Base-by-base conservation (phyloP, 1,140 invertebrate genomes). In the Teleogryllus occipitalis region DNA sequence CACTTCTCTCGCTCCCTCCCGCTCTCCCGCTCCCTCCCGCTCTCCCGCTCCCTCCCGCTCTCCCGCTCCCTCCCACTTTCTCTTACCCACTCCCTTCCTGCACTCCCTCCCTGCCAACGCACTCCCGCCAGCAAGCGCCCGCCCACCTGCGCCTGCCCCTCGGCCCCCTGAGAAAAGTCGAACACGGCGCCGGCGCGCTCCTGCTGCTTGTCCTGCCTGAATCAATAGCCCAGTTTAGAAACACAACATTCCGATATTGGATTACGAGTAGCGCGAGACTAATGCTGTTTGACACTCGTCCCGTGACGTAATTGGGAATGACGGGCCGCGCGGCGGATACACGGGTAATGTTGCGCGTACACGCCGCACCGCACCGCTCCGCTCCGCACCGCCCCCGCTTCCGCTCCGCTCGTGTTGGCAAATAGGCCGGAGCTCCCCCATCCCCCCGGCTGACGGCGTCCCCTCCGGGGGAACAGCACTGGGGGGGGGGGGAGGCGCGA, bases 211-310 rank as follows among this genome's bases (percentile, higher is more conserved):
- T 65, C 54, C 10, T 65, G 18, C 54, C 18, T 18, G 54, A 65
- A 65, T 65, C 54, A 65, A 65, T 65, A 65, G 54, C 54, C 10
- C 10, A 65, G 54, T 65, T 65, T 65, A 65, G 54, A 65, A 65
- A 65, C 54, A 65, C 54, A 65, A 65, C 54, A 65, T 65, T 65
- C 54, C 10, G 54, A 65, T 65, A 65, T 65, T 65, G 54, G 18
- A 65, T 65, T 65, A 65, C 54, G 54, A 65, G 54, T 65, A 65
- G 2, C 54, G 54, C 54, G 54, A 65, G 54, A 65, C 54, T 65
- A 65, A 65, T 65, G 54, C 54, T 65, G 54, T 65, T 65, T 65
- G 54, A 65, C 54, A 65, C 54, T 65, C 54, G 54, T 65, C 54
- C 54, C 54, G 18, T 65, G 54, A 65, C 54, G 54, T 65, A 65